Evolutionary conservation across 2,797 vertebrate genomes (phyloP), one percentile per base, ranked within the genome.

Genomic region (Anableps anableps): DNA sequence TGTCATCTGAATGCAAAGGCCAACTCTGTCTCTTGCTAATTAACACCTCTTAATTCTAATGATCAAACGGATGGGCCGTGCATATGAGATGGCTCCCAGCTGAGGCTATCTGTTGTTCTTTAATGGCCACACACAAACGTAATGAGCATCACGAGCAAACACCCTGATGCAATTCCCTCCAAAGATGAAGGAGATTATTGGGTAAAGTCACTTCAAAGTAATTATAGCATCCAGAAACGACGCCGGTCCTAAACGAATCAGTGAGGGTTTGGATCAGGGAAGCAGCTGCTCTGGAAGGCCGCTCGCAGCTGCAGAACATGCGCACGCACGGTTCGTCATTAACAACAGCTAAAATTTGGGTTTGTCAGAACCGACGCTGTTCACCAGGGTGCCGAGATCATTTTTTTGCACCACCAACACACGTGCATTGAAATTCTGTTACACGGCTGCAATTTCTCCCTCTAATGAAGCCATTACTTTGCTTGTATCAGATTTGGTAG

Each of bases 381-480:
- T 84, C 81, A 83, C 80, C 43, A 74, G 86, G 80, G 81, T 83
- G 87, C 85, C 75, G 85, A 91, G 88, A 82, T 85, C 91, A 92
- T 88, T 80, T n/a, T n/a, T n/a, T 60, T 91, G 85, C 82, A 86
- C 79, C 82, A 60, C 82, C 78, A 70, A 88, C 85, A 88, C 64
- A 38, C 62, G 58, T 38, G 1, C 66, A 75, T 81, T 93, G 86
- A 90, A 91, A 92, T 85, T 87, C 81, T 76, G 86, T 93, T 81
- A 88, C 88, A 85, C 80, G 77, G 74, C 83, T 86, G 75, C 80
- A 87, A 89, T 90, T 88, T 83, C 83, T 89, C 55, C 72, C 85
- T 88, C 83, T 94, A 94, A 95, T 95, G 91, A 92, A 91, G 91
- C 87, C 92, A 95, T 95, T 94, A 93, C 89, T 95, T 93, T 89